Percentiles rank a stretch among this genome's conserved stretches.
phyloP scores from a whole-genome alignment of 2,797 vertebrate species.

The Premnoplex brunnescens region DNA sequence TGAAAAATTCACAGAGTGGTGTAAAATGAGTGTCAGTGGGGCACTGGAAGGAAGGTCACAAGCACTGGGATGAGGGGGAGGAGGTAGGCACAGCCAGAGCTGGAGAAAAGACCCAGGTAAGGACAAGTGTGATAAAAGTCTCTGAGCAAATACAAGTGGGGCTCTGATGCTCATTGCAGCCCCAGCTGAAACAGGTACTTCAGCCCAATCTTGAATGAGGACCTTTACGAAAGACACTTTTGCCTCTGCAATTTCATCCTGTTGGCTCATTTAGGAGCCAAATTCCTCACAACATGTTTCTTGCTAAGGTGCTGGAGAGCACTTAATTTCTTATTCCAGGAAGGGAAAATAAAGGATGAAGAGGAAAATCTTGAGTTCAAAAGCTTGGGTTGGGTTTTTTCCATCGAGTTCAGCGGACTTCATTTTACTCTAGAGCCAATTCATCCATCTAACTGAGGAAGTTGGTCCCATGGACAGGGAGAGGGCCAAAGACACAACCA shows the following conservation, averaged over 20 bases:
- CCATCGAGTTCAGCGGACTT: background rate
- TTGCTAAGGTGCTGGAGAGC: accelerated
- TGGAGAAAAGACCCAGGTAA: background rate
- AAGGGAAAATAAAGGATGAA: background rate
- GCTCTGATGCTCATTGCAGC: accelerated
- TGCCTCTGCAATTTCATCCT: background rate
- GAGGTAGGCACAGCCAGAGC: background rate
- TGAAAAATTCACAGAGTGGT: background rate
- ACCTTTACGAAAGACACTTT: background rate
- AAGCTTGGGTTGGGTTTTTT: background rate
- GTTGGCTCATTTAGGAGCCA: background rate
- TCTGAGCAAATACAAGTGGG: background rate
- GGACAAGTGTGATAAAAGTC: background rate
- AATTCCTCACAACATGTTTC: background rate
- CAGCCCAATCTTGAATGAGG: background rate
- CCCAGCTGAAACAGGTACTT: background rate
- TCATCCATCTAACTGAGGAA: background rate
- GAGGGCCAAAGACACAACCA: background rate
- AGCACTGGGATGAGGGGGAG: background rate
- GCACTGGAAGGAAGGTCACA: background rate
- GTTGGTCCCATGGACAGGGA: background rate
- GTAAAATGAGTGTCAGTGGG: background rate
- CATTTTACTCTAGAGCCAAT: background rate
- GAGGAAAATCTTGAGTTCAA: background rate
- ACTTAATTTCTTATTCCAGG: background rate